Evolutionary conservation across 2,113 vertebrate genomes (phyloP).

Genomic region (Centropus unirufus): DNA sequence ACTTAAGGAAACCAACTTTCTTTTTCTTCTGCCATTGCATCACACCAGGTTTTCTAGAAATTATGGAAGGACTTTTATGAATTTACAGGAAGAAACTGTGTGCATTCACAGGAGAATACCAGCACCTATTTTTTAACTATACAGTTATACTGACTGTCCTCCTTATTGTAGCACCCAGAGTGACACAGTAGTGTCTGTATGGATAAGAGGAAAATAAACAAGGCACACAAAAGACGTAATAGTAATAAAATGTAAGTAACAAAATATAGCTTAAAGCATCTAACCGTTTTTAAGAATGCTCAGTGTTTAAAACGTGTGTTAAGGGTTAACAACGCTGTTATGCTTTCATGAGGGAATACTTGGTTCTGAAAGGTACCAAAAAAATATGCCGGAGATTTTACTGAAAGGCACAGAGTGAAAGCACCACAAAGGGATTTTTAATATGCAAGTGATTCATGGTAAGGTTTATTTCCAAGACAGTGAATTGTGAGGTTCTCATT

Average conservation of each 20-base stretch:
- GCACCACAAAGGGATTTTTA: background rate
- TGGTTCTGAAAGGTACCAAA: background rate
- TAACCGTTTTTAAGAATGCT: background rate
- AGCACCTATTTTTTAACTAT: fast-evolving
- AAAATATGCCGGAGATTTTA: background rate
- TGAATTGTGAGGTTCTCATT: background rate
- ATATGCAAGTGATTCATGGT: background rate
- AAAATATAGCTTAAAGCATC: background rate
- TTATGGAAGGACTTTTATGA: background rate
- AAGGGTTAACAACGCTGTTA: background rate
- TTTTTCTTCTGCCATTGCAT: background rate
- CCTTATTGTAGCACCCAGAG: background rate
- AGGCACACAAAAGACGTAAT: background rate
- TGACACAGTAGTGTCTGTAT: background rate
- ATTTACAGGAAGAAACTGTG: background rate
- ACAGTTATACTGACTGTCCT: background rate
- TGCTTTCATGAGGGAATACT: background rate
- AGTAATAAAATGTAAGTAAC: background rate
- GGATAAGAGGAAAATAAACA: background rate
- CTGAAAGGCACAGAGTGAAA: background rate
- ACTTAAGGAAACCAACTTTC: background rate
- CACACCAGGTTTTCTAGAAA: background rate
- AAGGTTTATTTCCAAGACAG: background rate
- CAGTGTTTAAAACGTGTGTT: background rate
- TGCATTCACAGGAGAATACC: background rate